Evolutionary conservation across 2,797 vertebrate species (phyloP).

Genomic region (Gambelia wislizenii): DNA sequence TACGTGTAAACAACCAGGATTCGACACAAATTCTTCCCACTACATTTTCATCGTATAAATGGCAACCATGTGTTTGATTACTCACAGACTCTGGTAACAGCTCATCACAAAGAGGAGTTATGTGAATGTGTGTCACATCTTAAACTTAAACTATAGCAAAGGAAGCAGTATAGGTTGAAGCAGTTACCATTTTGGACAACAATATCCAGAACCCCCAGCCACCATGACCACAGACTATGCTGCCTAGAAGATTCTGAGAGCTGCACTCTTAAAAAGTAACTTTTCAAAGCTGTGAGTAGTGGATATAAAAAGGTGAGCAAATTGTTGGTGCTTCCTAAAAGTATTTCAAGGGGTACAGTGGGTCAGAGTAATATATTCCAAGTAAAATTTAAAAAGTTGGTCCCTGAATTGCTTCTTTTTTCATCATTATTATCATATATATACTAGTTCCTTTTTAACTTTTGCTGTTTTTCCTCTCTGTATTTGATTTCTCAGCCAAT

Average conservation of each 20-base stretch:
- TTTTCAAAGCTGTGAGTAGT: no score
- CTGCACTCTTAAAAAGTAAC: no score
- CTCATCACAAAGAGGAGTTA: no score
- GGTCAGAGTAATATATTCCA: background rate
- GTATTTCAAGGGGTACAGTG: background rate
- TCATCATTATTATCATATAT: background rate
- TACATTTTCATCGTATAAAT: no score
- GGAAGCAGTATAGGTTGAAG: background rate
- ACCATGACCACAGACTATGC: no score
- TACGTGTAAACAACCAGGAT: no score
- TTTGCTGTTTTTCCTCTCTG: background rate
- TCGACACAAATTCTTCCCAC: no score
- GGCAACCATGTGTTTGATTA: rapidly evolving
- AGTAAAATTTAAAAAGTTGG: background rate
- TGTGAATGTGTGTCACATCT: background rate
- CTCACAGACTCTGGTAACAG: no score
- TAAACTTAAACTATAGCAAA: background rate
- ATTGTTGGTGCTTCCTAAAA: background rate
- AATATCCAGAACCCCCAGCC: no score
- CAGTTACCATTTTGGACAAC: no score
- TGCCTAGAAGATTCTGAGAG: no score
- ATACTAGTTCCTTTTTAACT: background rate
- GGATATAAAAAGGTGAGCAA: background rate
- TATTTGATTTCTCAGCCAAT: slow-evolving; percentile 3
- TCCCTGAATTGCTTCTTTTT: background rate